These are phyloP conservation scores for Ladona fulva DNA, from an alignment of 1,140 invertebrate genomes.

Conservation along the genomic window DNA sequence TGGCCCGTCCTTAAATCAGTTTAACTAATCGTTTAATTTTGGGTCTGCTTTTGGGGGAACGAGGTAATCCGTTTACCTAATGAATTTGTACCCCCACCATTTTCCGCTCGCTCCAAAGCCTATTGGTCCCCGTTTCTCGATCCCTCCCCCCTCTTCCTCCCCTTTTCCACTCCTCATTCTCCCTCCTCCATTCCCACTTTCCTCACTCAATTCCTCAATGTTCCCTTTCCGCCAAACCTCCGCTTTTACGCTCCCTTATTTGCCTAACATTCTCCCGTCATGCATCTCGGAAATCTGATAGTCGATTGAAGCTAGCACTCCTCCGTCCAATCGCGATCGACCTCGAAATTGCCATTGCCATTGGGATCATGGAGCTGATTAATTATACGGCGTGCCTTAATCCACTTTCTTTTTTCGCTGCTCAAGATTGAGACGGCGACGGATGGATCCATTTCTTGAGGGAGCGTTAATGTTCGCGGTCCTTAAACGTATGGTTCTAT, in stretches of 20 bases:
- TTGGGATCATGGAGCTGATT: neutral
- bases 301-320: neutral
- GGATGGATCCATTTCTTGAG: too few species aligned
- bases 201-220: neutral
- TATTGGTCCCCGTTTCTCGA: neutral
- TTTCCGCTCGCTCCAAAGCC: neutral
- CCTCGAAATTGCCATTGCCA: neutral
- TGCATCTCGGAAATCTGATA: neutral
- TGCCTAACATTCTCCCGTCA: neutral
- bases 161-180: neutral
- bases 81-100: neutral
- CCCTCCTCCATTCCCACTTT: neutral
- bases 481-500: too few species aligned
- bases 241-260: neutral
- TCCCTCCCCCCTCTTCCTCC: neutral
- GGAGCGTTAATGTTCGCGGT: too few species aligned
- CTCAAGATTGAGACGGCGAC: too few species aligned
- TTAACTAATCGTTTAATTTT: constrained; percentile 11
- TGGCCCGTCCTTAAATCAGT: constrained; percentile 7
- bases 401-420: too few species aligned
- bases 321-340: neutral
- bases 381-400: neutral
- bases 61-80: constrained; percentile 9
- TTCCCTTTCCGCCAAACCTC: neutral
- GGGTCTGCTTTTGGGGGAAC: constrained; percentile 6